Evolutionary conservation across 2,888 invertebrate genomes (phyloP), one percentile per base, ranked within the genome.

Genomic region (Chaitophorus viminalis): DNA sequence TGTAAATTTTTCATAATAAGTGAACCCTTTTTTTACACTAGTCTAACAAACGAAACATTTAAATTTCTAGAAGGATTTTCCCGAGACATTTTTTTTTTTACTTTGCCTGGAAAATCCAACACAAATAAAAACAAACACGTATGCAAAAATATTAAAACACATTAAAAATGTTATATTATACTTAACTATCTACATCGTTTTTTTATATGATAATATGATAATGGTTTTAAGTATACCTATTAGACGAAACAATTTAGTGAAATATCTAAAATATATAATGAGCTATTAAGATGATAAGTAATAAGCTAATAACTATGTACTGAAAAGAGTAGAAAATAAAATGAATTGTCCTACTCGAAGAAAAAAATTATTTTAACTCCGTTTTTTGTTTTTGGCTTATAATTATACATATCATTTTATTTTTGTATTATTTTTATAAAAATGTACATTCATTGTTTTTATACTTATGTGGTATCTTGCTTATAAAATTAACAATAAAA

Each of bases 71-170:
- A 82, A 52, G 14, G 72, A 72, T 82, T 72, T 82, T 46, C 72
- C 25, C 6, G 82, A 82, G 52, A 82, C 3, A 52, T 82, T 52
- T 33, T 52, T 33, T 70, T 29, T 52, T 72, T 72, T 33, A 72
- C 17, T 72, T 82, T 72, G 82, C 82, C 82, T 52, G 82, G 70
- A 70, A 82, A 82, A 82, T 82, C 82, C 33, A 8, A 82, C 33
- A 52, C 6, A 31, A 82, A 6, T 39, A 46, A 81, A 68, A 5
- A 46, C 14, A 14, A 46, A 46, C 46, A 46, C 11, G 46, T 46
- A 14, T 46, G 14, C 14, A 46, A 11, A 46, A n/a, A 46, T 1
- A 11, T 46, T 14, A 46, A 3, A 11, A 46, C 46, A 46, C 46
- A 46, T 14, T 14, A 46, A 14, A 11, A 46, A 11, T 46, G 2